Conservation (phyloP, 2,888 invertebrate species). For the Unio delphinus region DNA sequence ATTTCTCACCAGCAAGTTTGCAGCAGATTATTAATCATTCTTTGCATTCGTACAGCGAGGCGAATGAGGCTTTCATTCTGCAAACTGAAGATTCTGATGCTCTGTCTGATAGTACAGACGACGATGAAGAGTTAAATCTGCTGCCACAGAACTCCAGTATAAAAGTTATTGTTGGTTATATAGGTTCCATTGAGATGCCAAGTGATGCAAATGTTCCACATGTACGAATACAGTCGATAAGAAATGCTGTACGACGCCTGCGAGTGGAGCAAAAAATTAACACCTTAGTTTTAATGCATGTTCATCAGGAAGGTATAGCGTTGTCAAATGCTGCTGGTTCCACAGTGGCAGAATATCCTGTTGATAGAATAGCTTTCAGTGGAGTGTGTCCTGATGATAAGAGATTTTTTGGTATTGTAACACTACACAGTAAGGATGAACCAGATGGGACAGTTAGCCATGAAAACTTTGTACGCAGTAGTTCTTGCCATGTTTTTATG, state of each 20-base stretch:
- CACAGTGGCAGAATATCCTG: constrained; percentile 88
- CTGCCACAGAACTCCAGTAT: constrained; percentile 35
- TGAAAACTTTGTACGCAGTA: constrained; percentile 64
- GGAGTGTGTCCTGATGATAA: constrained; percentile 92
- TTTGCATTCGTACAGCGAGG: constrained; percentile 40
- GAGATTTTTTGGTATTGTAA: constrained; percentile 93
- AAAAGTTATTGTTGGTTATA: constrained; percentile 81
- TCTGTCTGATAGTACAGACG: constrained; percentile 30
- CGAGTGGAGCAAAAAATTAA: constrained; percentile 87
- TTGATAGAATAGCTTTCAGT: constrained; percentile 88
- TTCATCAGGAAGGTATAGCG: constrained; percentile 82
- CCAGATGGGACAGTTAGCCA: constrained; percentile 44
- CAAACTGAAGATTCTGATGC: constrained; percentile 36
- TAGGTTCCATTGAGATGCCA: constrained; percentile 97
- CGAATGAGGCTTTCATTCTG: constrained; percentile 48
- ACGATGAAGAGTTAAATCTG: constrained; percentile 31
- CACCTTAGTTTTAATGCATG: constrained; percentile 87
- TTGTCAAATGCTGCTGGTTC: constrained; percentile 83
- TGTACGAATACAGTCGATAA: constrained; percentile 79
- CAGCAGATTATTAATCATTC: constrained; percentile 41
- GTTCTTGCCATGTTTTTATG: constrained; percentile 95
- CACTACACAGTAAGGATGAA: constrained; percentile 73
- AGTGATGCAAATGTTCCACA: constrained; percentile 69
- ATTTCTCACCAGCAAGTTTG: constrained; percentile 35
- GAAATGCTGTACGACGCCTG: constrained; percentile 89